Conservation (phyloP, 2,888 invertebrate genomes). For the Synanthedon formicaeformis region DNA sequence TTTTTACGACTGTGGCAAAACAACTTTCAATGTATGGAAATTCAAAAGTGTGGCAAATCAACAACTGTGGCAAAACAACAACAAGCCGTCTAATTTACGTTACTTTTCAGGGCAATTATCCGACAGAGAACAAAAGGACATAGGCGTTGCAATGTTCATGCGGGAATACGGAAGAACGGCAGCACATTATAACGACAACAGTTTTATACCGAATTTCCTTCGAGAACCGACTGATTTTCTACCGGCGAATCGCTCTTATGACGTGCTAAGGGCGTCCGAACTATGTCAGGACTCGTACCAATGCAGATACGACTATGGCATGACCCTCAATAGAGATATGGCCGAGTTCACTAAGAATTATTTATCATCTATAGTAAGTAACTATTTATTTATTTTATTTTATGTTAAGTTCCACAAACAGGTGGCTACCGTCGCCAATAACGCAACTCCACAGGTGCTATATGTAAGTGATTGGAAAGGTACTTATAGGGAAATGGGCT, state of each 20-base stretch:
- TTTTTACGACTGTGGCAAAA: no score
- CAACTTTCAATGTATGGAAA: no score
- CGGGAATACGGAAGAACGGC: conserved; percentile 85
- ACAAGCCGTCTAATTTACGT: no score
- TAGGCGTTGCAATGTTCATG: conserved; percentile 82
- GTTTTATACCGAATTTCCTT: conserved; percentile 81
- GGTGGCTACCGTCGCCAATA: no score
- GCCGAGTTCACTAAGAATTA: conserved; percentile 90
- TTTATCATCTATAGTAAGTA: conserved; percentile 72
- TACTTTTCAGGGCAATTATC: conserved; percentile 79
- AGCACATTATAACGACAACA: conserved; percentile 82
- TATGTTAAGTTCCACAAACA: no score
- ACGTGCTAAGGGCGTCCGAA: conserved; percentile 74
- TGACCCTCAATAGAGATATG: conserved; percentile 86
- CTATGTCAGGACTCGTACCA: conserved; percentile 86
- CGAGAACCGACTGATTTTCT: conserved; percentile 79
- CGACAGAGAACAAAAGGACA: conserved; percentile 77
- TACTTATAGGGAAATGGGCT: no score
- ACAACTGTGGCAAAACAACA: no score
- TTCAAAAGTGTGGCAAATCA: no score
- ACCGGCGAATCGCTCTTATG: conserved; percentile 77
- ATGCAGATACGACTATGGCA: conserved; percentile 89
- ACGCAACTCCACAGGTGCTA: no score
- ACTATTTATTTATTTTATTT: neutral
- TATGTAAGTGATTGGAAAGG: no score